phyloP scores from a whole-genome alignment of 30 jellyfish, hydroid and myxozoan species.

The Hydra vulgaris region DNA sequence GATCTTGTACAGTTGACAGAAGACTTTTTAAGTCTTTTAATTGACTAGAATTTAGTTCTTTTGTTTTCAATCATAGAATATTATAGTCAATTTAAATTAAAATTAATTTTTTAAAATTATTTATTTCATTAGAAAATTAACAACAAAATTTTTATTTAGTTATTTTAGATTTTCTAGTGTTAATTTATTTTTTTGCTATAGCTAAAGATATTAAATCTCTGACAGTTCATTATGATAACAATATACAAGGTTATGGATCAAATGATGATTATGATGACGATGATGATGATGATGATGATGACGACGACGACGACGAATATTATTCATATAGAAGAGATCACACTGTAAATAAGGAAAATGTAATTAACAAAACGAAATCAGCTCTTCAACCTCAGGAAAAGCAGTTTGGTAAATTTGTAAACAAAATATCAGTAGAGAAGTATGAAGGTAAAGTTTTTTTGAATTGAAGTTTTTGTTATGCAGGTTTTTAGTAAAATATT shows the following conservation, averaged over 20 bases:
- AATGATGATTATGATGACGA: conserved; percentile 1
- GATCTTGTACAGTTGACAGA: no score
- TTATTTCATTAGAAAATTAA: no score
- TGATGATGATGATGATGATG: conserved; percentile 46
- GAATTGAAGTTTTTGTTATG: background rate
- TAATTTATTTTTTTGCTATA: no score
- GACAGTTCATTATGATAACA: background rate
- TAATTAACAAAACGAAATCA: conserved; percentile 50
- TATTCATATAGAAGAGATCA: conserved; percentile 13
- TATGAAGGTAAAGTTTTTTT: conserved; percentile 34
- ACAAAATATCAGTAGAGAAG: conserved; percentile 51
- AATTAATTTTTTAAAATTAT: no score
- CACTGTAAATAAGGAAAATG: conserved; percentile 17
- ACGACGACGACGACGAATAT: conserved; percentile 40
- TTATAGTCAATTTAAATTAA: no score
- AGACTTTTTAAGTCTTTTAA: no score
- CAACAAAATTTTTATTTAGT: no score
- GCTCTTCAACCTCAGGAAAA: conserved; percentile 91
- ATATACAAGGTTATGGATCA: background rate
- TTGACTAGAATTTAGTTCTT: no score
- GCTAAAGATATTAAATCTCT: background rate
- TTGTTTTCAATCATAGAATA: no score
- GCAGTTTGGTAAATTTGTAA: conserved; percentile 63
- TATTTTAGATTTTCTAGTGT: no score
- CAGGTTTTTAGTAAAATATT: no score